These are phyloP conservation scores for Caenorhabditis inopinata DNA, from an alignment of 1,140 invertebrate genomes.

Conservation along the genomic window DNA sequence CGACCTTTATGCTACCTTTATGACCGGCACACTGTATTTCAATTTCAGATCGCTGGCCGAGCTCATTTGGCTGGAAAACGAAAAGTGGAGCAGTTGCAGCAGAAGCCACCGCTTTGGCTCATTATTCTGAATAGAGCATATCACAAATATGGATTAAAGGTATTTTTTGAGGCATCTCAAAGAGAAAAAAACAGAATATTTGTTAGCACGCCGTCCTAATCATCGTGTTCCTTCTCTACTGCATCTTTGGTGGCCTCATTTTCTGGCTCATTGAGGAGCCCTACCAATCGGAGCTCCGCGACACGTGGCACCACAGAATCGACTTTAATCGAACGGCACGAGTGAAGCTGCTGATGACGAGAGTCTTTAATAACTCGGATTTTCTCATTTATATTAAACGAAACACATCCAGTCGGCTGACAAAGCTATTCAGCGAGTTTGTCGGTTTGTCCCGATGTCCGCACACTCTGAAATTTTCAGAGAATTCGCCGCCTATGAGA, in stretches of 20 bases:
- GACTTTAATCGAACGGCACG: conserved; percentile 27
- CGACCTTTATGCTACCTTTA: too few relatives aligned
- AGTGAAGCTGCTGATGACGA: conserved; percentile 34
- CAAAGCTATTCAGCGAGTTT: conserved; percentile 28
- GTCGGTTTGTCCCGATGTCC: not conserved
- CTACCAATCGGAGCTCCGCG: conserved; percentile 36
- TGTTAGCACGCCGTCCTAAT: conserved; percentile 42
- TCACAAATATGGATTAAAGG: conserved; percentile 48
- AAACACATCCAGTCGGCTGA: conserved; percentile 37
- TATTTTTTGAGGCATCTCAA: not conserved
- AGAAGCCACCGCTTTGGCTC: conserved; percentile 45
- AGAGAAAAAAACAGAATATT: not conserved
- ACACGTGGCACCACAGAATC: conserved; percentile 39
- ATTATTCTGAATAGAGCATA: conserved; percentile 38
- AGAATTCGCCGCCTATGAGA: conserved; percentile 40
- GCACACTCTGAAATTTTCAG: conserved; percentile 18
- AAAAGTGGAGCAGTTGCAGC: conserved; percentile 36
- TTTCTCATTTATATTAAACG: conserved; percentile 50
- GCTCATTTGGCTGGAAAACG: conserved; percentile 41
- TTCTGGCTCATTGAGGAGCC: conserved; percentile 47
- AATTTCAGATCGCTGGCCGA: conserved; percentile 34
- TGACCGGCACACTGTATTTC: too few relatives aligned
- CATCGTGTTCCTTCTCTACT: conserved; percentile 42
- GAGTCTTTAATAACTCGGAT: conserved; percentile 48
- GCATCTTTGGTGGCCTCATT: conserved; percentile 37